Percentiles rank a stretch among this genome's conserved stretches.
These are phyloP conservation scores for Xiphophorus hellerii DNA, from an alignment of 2,113 vertebrate species.

Conservation along the genomic window DNA sequence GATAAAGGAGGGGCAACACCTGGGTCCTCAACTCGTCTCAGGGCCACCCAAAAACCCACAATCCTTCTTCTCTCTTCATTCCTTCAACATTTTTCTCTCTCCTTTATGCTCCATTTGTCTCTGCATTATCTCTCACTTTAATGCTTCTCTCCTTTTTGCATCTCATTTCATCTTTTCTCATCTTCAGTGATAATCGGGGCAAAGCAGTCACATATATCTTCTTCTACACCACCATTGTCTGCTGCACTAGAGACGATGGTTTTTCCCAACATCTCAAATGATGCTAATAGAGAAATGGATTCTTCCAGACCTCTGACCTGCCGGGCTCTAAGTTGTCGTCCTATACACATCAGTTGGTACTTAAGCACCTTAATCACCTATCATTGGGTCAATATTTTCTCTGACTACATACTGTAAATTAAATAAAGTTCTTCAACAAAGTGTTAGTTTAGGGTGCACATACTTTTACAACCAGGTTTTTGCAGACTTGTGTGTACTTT, in stretches of 20 bases:
- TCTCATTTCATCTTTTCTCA: slow-evolving; percentile 1
- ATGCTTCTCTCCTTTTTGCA: neutral
- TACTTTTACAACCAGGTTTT: too few relatives aligned
- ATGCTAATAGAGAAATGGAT: neutral
- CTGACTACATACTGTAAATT: too few relatives aligned
- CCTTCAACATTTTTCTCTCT: neutral
- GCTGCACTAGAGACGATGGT: neutral
- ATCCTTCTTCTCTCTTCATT: slow-evolving; percentile 27
- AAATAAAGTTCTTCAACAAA: too few relatives aligned
- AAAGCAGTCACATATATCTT: neutral
- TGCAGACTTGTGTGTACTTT: too few relatives aligned
- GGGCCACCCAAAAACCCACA: slow-evolving; percentile 59
- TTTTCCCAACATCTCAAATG: neutral
- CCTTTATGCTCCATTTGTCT: slow-evolving; percentile 22
- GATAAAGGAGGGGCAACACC: slow-evolving; percentile 32
- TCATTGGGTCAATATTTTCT: too few relatives aligned
- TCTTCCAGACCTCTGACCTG: neutral
- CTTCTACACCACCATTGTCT: neutral
- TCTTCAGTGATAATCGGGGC: neutral
- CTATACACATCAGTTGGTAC: too few relatives aligned
- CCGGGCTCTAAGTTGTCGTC: neutral
- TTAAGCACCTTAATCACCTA: too few relatives aligned
- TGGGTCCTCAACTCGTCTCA: slow-evolving; percentile 44
- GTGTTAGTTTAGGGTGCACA: too few relatives aligned
- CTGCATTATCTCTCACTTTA: slow-evolving; percentile 16